Base-by-base conservation (phyloP, 2,888 invertebrate species). In the Periphyllus acericola region DNA sequence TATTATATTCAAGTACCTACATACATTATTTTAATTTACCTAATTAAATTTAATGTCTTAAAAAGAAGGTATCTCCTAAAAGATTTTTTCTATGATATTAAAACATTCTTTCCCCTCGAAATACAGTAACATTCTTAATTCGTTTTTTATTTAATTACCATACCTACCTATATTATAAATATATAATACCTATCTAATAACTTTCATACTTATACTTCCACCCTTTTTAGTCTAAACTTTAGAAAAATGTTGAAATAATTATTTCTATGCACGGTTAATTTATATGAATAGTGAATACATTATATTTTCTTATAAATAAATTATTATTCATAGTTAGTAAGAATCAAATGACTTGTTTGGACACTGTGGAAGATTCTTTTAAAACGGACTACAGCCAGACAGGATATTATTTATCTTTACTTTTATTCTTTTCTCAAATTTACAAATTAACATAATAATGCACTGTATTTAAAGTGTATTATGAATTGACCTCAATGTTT, bases 351-450 rank as follows among this genome's bases (percentile, higher is more conserved):
- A 82, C 3, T 72, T 83, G 83, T 83, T 83, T 83, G 83, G 74
- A 36, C 36, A 36, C 83, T 83, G 83, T 83, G 46, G 83, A 83
- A 55, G 74, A 83, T 74, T 74, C n/a, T 72, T 72, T 32, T 83
- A 74, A 34, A 74, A 74, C 55, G 55, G 83, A 74, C 83, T 83
- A 55, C 83, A 83, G 83, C 74, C 83, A 83, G 36, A 83, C 83
- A 83, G 19, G 29, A 83, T 72, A 74, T 36, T 55, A 36, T 55
- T 55, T 74, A 55, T 83, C 19, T 74, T 55, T n/a, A 83, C n/a
- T 32, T 72, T 72, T 25, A 5, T 55, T 34, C 29, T 34, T n/a
- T 55, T 55, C 17, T 52, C 46, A 34, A 72, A n/a, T 34, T 9
- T 72, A 83, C 25, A 55, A 72, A 83, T 72, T 68, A 82, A 83